phyloP scores from a whole-genome alignment of 2,797 vertebrate species.

The Anisognathus igniventris region DNA sequence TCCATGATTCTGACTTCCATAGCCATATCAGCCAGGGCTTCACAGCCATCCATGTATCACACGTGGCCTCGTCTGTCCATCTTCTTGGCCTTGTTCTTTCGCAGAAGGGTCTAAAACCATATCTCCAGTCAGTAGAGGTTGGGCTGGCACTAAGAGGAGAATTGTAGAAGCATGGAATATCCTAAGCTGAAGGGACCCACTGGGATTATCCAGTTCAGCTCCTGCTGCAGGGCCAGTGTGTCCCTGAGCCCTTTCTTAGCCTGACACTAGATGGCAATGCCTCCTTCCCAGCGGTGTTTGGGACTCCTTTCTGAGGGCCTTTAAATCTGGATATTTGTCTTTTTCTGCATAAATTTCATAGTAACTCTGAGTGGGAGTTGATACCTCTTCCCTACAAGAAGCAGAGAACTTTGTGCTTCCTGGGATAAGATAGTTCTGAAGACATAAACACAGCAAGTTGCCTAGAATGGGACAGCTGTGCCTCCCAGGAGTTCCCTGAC shows the following conservation, averaged over 20 bases:
- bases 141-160: not conserved
- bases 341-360: not conserved
- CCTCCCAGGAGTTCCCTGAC: not conserved
- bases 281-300: not conserved
- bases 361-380: not conserved
- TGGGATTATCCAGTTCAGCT: not conserved
- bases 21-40: not conserved
- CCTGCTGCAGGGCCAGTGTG: not conserved
- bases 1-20: not conserved
- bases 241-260: not conserved
- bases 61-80: not conserved
- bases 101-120: not conserved
- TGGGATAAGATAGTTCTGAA: not conserved
- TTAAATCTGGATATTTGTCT: not conserved
- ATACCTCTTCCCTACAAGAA: not conserved
- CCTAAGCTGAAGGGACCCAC: not conserved
- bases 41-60: not conserved
- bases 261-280: slow-evolving; percentile 48
- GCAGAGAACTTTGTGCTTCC: not conserved
- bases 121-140: fast-evolving
- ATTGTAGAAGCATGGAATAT: not conserved
- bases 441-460: fast-evolving
- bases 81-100: not conserved
- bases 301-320: not conserved
- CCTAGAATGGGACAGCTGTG: not conserved